Percentiles rank a stretch among this genome's conserved stretches.
These are phyloP conservation scores for Hapalemur alaotrensis DNA, from an alignment of 2,797 vertebrate species.

Conservation along the genomic window DNA sequence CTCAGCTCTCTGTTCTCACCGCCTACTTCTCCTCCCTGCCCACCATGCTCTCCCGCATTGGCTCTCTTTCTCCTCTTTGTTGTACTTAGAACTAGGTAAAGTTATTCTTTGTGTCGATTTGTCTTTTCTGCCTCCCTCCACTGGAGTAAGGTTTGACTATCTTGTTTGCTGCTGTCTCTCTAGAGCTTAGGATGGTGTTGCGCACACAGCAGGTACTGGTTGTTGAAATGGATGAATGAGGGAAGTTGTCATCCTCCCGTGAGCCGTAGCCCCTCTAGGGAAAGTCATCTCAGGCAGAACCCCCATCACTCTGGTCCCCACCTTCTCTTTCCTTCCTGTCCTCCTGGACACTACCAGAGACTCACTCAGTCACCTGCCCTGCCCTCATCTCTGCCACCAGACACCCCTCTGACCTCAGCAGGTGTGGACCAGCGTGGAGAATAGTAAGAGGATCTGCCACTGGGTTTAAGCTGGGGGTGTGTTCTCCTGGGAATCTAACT, in stretches of 20 bases:
- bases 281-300: neutral
- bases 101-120: neutral
- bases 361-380: neutral
- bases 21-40: neutral
- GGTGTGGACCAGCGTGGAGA: neutral
- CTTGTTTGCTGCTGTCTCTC: neutral
- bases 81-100: neutral
- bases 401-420: no score
- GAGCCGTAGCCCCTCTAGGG: neutral
- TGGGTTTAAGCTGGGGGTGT: accelerated
- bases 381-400: neutral
- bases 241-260: neutral
- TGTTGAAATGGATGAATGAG: neutral
- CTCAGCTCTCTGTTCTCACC: neutral
- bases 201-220: neutral
- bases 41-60: neutral
- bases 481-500: neutral
- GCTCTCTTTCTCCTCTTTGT: neutral
- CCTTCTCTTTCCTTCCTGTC: neutral
- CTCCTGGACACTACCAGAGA: neutral
- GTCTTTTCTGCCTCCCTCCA: neutral
- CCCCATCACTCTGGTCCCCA: no score
- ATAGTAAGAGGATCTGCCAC: no score
- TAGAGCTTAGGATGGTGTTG: neutral
- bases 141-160: neutral